Percentiles rank a stretch among this genome's conserved stretches.
phyloP scores from a whole-genome alignment of 2,797 vertebrate genomes.

The Microctenopoma lineatum region DNA sequence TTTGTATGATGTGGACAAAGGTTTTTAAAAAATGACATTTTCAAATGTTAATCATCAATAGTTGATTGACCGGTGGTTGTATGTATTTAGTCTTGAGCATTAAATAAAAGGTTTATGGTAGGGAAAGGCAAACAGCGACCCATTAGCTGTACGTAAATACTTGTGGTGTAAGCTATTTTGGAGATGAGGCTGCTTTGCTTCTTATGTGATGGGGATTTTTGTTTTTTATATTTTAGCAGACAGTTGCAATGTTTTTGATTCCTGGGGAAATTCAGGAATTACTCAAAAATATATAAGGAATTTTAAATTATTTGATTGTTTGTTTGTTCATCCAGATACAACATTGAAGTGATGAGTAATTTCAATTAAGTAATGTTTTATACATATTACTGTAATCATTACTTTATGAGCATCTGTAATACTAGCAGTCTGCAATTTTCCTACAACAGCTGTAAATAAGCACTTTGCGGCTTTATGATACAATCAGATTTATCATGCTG shows the following conservation, averaged over 20 bases:
- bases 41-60: background rate
- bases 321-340: no score
- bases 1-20: background rate
- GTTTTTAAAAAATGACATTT: background rate
- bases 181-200: slow-evolving; percentile 12
- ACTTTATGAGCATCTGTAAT: no score
- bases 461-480: background rate
- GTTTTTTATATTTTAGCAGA: background rate
- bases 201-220: slow-evolving; percentile 16
- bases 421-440: no score
- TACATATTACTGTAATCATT: no score
- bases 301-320: no score
- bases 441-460: no score
- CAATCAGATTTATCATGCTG: background rate
- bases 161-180: slow-evolving; percentile 13
- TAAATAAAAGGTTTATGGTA: slow-evolving; percentile 57
- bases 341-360: no score
- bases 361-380: no score
- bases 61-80: background rate
- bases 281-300: no score
- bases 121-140: slow-evolving; percentile 69
- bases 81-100: slow-evolving; percentile 18
- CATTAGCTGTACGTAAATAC: slow-evolving; percentile 56
- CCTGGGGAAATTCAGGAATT: no score
- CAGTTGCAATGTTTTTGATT: background rate